Evolutionary conservation across 2,888 invertebrate genomes (phyloP).

Genomic region (Timandra comae): DNA sequence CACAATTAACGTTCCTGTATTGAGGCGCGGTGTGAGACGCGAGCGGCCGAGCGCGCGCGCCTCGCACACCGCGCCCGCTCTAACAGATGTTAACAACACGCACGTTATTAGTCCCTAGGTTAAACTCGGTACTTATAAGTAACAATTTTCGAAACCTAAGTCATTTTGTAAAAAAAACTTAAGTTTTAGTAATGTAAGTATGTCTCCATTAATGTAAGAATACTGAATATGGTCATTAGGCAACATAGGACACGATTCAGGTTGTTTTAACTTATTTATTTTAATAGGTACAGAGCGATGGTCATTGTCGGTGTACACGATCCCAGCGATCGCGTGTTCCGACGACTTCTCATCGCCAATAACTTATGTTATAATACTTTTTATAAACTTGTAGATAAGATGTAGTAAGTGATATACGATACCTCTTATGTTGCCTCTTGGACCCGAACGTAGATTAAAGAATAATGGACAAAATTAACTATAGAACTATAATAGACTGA

Average conservation of each 20-base stretch:
- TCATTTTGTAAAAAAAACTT: conserved; percentile 75
- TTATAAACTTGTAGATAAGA: conserved; percentile 59
- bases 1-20: conserved; percentile 50
- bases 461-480: conserved; percentile 73
- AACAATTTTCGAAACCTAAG: conserved; percentile 77
- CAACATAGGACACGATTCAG: conserved; percentile 60
- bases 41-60: conserved; percentile 29
- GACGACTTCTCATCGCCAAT: conserved; percentile 40
- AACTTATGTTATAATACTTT: conserved; percentile 62
- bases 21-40: conserved; percentile 31
- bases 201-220: conserved; percentile 73
- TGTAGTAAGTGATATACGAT: conserved; percentile 47
- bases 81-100: conserved; percentile 48
- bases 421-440: conserved; percentile 69
- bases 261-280: conserved; percentile 72
- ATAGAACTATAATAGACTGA: conserved; percentile 75
- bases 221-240: conserved; percentile 55
- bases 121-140: conserved; percentile 73
- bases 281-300: conserved; percentile 48
- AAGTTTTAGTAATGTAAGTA: conserved; percentile 69
- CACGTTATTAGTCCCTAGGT: conserved; percentile 69
- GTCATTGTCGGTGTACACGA: conserved; percentile 30
- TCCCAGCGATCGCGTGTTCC: conserved; percentile 26
- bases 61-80: conserved; percentile 31
- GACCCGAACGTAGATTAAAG: conserved; percentile 54